A percentile compares a stretch with the other conserved stretches of the same genome.
phyloP scores from a whole-genome alignment of 2,888 invertebrate species.

The Metalampra italica region DNA sequence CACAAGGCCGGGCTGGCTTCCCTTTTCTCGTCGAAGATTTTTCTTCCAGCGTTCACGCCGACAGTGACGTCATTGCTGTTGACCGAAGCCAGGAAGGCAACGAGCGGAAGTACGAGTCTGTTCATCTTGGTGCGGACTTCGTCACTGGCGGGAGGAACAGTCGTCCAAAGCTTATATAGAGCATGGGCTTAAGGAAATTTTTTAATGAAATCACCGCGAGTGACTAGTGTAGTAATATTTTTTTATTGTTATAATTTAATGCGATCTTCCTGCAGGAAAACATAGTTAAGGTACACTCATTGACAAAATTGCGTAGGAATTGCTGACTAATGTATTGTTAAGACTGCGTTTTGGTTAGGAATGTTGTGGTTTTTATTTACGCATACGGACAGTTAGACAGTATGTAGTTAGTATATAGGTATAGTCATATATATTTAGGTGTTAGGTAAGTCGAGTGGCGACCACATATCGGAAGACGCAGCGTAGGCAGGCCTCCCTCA shows the following conservation, averaged over 20 bases:
- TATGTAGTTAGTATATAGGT: too few species aligned
- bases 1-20: slow-evolving; percentile 59
- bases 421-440: too few species aligned
- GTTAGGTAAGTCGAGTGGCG: too few species aligned
- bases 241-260: slow-evolving; percentile 45
- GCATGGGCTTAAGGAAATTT: slow-evolving; percentile 52
- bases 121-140: slow-evolving; percentile 5
- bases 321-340: neutral
- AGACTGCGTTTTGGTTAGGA: too few species aligned
- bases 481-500: too few species aligned
- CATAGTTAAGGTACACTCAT: slow-evolving; percentile 31
- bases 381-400: too few species aligned
- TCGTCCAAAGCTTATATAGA: slow-evolving; percentile 44
- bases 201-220: slow-evolving; percentile 36
- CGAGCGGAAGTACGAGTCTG: slow-evolving; percentile 19
- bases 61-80: slow-evolving; percentile 41
- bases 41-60: slow-evolving; percentile 39
- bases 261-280: slow-evolving; percentile 64
- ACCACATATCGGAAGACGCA: too few species aligned
- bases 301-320: slow-evolving; percentile 16
- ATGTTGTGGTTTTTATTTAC: too few species aligned
- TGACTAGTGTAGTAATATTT: slow-evolving; percentile 30
- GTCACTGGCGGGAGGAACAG: neutral
- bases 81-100: slow-evolving; percentile 34
- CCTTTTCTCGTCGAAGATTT: slow-evolving; percentile 47